Percentiles rank a stretch among this genome's conserved stretches.
Evolutionary conservation across 2,888 invertebrate genomes (phyloP).

Genomic region (Cephus sareptanus): DNA sequence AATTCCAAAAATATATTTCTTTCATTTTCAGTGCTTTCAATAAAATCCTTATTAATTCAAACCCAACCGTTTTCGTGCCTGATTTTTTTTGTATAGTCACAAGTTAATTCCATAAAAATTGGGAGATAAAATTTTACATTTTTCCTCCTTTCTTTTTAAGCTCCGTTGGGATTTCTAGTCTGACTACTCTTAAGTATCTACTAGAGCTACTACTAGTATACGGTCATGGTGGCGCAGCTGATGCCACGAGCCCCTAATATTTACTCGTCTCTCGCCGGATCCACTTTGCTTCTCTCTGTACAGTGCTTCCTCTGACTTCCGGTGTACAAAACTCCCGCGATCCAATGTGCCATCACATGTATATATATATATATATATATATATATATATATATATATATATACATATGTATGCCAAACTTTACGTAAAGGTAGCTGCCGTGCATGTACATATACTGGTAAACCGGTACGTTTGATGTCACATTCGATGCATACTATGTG

Average conservation of each 20-base stretch:
- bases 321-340: conserved; percentile 31
- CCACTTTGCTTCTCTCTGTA: conserved; percentile 23
- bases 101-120: conserved; percentile 29
- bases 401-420: conserved; percentile 13
- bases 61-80: not conserved
- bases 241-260: conserved; percentile 38
- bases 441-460: not conserved
- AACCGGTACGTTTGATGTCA: not conserved
- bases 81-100: not conserved
- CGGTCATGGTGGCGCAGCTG: conserved; percentile 27
- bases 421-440: not conserved
- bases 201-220: not conserved
- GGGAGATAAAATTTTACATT: conserved; percentile 16
- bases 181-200: not conserved
- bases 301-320: conserved; percentile 14
- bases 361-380: not conserved
- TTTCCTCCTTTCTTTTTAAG: not conserved
- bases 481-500: not conserved
- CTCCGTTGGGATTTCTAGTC: not conserved
- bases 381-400: not conserved
- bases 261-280: conserved; percentile 40
- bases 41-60: not conserved
- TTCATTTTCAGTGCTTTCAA: not conserved
- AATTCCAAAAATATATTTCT: not conserved
- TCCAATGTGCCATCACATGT: not conserved